Evolutionary conservation across 2,888 invertebrate species (phyloP), one percentile per base, ranked within the genome.

Genomic region (Barypeithes pellucidus): DNA sequence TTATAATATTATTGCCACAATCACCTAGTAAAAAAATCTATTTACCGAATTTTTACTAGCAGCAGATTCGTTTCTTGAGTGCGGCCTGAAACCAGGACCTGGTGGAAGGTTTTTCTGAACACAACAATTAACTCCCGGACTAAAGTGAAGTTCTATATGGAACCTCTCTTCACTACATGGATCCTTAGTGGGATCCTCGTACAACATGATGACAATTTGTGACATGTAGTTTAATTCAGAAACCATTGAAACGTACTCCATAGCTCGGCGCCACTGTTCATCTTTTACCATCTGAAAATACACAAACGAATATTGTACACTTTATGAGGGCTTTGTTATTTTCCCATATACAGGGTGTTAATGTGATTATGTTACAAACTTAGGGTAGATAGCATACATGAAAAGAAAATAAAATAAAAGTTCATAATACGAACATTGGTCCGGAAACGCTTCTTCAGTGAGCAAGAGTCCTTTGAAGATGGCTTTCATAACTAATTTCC

Each of bases 211-310:
- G 0, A 98, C 98, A 72, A 99, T 95, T 87, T 99, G 99, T 3
- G 98, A 98, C 96, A 99, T 97, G 87, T 99, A 99, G 88, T 99
- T 99, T 33, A 99, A 90, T 86, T 99, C 99, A 0, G 98, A 96
- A 5, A 99, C 98, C 90, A 96, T 96, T 18, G 95, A 95, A 22
- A 99, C 94, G 85, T 99, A 99, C 83, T 99, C 97, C 97, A 99
- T 97, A 0, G 99, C 99, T 73, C 98, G 91, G 12, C 95, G 92
- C 99, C 99, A 99, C 84, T 99, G 99, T 85, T 98, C 97, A 85
- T 99, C 99, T 80, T 92, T 95, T 33, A 73, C 76, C 1, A 81
- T 72, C 81, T 81, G 43, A 39, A 72, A 69, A 20, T 20, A 18
- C 11, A 11, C n/a, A 39, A 12, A n/a, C 8, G 12, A 12, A 11